These are phyloP conservation scores for Saguinus imperator DNA, from an alignment of 2,113 vertebrate species.

Conservation along the genomic window DNA sequence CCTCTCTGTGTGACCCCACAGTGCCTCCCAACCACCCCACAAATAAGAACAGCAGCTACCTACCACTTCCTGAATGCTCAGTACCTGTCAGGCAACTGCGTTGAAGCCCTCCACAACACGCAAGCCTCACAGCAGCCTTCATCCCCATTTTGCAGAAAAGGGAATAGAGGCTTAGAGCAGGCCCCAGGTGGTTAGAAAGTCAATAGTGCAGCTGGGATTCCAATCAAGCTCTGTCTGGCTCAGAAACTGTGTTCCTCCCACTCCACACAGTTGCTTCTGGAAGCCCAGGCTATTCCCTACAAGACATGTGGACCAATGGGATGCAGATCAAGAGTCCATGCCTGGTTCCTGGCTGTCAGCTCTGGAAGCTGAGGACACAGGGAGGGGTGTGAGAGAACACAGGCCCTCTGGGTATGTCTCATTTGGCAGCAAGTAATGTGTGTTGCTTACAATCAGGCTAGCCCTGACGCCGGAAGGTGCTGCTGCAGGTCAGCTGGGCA, in stretches of 20 bases:
- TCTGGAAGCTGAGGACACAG: background rate
- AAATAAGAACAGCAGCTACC: background rate
- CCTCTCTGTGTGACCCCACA: background rate
- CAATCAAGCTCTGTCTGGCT: background rate
- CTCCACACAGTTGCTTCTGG: background rate
- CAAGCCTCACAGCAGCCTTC: background rate
- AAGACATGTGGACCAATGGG: rapidly evolving
- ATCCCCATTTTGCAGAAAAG: background rate
- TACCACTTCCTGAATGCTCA: background rate
- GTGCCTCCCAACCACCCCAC: background rate
- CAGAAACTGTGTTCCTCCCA: background rate
- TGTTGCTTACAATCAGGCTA: background rate
- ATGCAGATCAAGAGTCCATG: no score
- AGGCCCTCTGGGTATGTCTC: background rate
- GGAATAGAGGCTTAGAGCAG: background rate
- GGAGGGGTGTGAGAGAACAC: background rate
- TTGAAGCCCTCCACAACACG: background rate
- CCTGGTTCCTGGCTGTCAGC: background rate
- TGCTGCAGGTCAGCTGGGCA: rapidly evolving
- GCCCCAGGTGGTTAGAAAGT: background rate
- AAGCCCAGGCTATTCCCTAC: background rate
- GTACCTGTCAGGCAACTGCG: background rate
- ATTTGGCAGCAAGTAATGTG: background rate
- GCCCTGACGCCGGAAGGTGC: background rate
- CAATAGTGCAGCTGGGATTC: background rate